phyloP scores from a whole-genome alignment of 2,888 invertebrate species.

The Ditylenchus weischeri region DNA sequence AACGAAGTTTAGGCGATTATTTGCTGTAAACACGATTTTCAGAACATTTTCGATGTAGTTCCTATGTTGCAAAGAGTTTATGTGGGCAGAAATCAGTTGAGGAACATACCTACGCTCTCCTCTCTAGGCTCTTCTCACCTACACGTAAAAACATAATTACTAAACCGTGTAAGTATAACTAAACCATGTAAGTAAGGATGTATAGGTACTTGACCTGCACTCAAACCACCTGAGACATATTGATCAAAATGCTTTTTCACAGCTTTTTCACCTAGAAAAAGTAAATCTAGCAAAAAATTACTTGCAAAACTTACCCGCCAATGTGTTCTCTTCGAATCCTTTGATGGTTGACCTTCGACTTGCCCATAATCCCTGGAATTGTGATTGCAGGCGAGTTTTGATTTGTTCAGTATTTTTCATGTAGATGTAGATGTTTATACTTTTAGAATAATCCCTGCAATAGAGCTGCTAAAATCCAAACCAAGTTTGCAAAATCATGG shows the following conservation, averaged over 20 bases:
- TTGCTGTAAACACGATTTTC: constrained; percentile 5
- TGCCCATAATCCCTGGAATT: constrained; percentile 50
- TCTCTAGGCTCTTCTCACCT: not conserved
- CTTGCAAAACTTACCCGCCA: constrained; percentile 38
- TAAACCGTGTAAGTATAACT: too few relatives aligned
- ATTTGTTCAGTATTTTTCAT: not conserved
- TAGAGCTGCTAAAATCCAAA: constrained; percentile 21
- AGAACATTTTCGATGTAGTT: constrained; percentile 49
- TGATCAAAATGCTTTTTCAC: constrained; percentile 25
- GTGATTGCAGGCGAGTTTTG: constrained; percentile 47
- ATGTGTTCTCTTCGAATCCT: constrained; percentile 27
- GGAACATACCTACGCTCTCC: constrained; percentile 34
- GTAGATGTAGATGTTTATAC: not conserved
- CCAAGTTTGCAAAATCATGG: constrained; percentile 22
- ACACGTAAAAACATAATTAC: constrained; percentile 15
- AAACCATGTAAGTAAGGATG: too few relatives aligned
- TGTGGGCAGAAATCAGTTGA: constrained; percentile 47
- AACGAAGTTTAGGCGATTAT: too few relatives aligned
- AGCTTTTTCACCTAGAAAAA: constrained; percentile 24
- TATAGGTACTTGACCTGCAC: constrained; percentile 31
- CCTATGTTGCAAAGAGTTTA: constrained; percentile 44
- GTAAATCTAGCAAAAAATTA: constrained; percentile 41
- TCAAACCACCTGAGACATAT: constrained; percentile 32
- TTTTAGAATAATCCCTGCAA: constrained; percentile 17
- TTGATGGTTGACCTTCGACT: constrained; percentile 33